Conservation (phyloP, 2,113 vertebrate genomes). For the Oryzias curvinotus region DNA sequence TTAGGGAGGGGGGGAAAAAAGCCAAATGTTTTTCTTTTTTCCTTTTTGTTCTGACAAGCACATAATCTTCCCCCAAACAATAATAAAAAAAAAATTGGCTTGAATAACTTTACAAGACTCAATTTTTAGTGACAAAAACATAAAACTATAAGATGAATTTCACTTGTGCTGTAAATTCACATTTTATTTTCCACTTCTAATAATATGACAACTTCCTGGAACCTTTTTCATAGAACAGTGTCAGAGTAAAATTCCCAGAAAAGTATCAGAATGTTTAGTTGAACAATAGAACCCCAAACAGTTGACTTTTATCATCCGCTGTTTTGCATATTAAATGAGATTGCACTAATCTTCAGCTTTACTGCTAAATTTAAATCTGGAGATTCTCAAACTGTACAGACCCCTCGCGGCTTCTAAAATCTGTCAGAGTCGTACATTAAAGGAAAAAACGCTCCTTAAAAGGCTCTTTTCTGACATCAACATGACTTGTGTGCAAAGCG, state of each 20-base stretch:
- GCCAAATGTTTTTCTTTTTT: constrained; percentile 68
- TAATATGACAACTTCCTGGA: not conserved
- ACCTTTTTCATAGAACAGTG: constrained; percentile 11
- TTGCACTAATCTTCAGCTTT: constrained; percentile 57
- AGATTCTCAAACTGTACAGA: constrained; percentile 55
- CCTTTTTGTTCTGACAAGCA: constrained; percentile 29
- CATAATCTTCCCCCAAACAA: constrained; percentile 1
- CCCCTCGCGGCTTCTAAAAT: constrained; percentile 44
- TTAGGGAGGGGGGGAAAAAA: constrained; percentile 66
- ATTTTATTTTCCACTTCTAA: constrained; percentile 24
- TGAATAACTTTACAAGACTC: constrained; percentile 23
- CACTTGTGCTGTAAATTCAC: constrained; percentile 28
- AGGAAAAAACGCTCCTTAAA: constrained; percentile 65
- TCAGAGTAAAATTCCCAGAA: constrained; percentile 21
- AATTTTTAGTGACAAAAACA: no score
- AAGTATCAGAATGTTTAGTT: constrained; percentile 2
- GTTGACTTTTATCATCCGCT: constrained; percentile 14
- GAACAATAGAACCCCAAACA: constrained; percentile 11
- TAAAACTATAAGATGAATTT: constrained; percentile 21
- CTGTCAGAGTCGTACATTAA: constrained; percentile 53
- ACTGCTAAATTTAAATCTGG: constrained; percentile 51
- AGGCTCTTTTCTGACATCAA: constrained; percentile 71
- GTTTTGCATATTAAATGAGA: constrained; percentile 53
- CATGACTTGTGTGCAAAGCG: constrained; percentile 69
- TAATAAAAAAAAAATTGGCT: constrained; percentile 20